phyloP scores from a whole-genome alignment of 2,797 vertebrate genomes.

The Anabacerthia variegaticeps region DNA sequence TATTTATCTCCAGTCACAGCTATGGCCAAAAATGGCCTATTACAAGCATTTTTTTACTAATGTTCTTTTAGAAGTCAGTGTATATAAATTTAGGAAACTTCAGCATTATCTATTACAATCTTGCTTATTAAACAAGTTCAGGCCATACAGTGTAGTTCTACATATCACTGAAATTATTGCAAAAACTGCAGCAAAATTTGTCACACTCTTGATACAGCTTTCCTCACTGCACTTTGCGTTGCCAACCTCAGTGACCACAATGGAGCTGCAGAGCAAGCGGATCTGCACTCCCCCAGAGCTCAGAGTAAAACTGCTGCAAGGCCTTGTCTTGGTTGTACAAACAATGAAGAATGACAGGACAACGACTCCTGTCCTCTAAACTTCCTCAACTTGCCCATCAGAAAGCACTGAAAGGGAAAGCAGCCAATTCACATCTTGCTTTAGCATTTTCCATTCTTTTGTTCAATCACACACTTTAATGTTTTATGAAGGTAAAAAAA shows the following conservation, averaged over 20 bases:
- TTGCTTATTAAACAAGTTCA: neutral
- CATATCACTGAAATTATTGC: neutral
- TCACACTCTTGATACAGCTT: neutral
- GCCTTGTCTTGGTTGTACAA: neutral
- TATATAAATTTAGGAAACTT: neutral
- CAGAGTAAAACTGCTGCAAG: neutral
- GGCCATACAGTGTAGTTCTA: neutral
- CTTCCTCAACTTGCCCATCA: neutral
- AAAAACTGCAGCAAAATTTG: neutral
- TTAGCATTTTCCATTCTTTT: neutral
- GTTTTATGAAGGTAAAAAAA: neutral
- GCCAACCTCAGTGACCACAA: rapidly evolving
- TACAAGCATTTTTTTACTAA: neutral
- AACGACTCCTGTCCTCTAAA: neutral
- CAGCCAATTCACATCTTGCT: neutral
- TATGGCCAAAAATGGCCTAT: neutral
- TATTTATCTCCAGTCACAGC: neutral
- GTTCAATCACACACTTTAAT: neutral
- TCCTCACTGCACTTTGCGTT: neutral
- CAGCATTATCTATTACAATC: neutral
- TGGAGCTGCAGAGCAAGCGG: neutral
- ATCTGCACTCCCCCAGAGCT: neutral
- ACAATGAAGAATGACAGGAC: neutral
- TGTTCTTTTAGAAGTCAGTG: neutral
- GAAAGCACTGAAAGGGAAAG: neutral